phyloP scores from a whole-genome alignment of 2,113 vertebrate genomes.

The Setophaga coronata region DNA sequence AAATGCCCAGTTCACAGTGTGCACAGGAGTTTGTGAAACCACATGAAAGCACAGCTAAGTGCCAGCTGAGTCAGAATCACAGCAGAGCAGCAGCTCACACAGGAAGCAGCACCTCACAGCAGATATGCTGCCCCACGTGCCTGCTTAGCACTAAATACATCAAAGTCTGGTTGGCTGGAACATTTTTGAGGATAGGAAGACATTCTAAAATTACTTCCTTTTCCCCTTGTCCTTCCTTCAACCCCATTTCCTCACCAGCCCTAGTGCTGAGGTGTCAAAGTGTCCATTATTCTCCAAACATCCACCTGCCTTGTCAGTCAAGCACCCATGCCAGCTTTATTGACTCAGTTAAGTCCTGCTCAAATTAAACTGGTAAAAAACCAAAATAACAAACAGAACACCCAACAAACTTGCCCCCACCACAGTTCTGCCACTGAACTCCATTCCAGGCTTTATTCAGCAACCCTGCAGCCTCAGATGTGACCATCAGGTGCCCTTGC shows the following conservation, averaged over 20 bases:
- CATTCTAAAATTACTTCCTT: not conserved
- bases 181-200: not conserved
- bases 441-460: not conserved
- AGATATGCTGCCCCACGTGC: rapidly evolving
- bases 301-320: rapidly evolving
- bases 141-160: not conserved
- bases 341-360: not conserved
- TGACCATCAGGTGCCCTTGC: rapidly evolving
- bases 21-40: not conserved
- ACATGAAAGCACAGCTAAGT: not conserved
- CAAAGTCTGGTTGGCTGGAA: not conserved
- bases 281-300: not conserved
- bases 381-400: not conserved
- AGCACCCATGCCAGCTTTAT: not conserved
- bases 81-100: not conserved
- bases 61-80: not conserved
- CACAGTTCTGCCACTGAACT: not conserved
- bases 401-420: not conserved
- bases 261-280: not conserved
- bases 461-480: not conserved
- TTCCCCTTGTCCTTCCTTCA: not conserved
- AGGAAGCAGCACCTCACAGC: not conserved
- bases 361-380: not conserved
- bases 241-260: not conserved
- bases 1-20: not conserved